Evolutionary conservation across 2,888 invertebrate genomes (phyloP), one percentile per base, ranked within the genome.

Genomic region (Abrostola triplasia): DNA sequence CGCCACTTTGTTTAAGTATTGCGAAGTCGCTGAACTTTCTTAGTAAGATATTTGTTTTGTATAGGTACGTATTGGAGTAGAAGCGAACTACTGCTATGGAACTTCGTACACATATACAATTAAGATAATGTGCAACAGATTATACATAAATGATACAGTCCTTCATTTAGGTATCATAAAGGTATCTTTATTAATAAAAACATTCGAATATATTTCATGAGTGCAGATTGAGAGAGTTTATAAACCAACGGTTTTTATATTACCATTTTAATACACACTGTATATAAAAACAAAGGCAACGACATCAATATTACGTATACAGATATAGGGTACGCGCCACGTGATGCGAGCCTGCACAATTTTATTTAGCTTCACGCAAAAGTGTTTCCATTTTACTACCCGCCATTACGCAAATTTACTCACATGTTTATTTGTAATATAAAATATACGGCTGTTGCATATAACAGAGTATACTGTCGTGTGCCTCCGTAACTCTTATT

Each of bases 371-470:
- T 60, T 65, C 65, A 67, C 67, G 71, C 64, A 76, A 69, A 79
- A 82, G 73, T 84, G 79, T 79, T 76, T 75, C 77, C 81, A 79
- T 91, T 94, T 94, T 93, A 94, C 87, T 82, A 86, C 92, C 64
- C 64, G 73, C 90, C 91, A 92, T 94, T 92, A 93, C 90, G 88
- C 83, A 93, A 93, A 94, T 94, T 93, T 92, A 93, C 90, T 90
- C 88, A 91, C 92, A 94, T 92, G 93, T 93, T 94, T 94, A 94
- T 92, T 93, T 89, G 91, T 88, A 89, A 90, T 92, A 92, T 92
- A 92, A 92, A 92, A 90, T 90, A 89, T 91, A 92, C 90, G 87
- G 86, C 87, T 79, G 71, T 76, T 84, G 79, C 86, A 83, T 85
- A 87, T 86, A 83, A 78, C 80, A 68, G 66, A 73, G 58, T 75